These are phyloP conservation scores for Drosophila suzukii DNA, from an alignment of 1,140 invertebrate species.

Conservation along the genomic window DNA sequence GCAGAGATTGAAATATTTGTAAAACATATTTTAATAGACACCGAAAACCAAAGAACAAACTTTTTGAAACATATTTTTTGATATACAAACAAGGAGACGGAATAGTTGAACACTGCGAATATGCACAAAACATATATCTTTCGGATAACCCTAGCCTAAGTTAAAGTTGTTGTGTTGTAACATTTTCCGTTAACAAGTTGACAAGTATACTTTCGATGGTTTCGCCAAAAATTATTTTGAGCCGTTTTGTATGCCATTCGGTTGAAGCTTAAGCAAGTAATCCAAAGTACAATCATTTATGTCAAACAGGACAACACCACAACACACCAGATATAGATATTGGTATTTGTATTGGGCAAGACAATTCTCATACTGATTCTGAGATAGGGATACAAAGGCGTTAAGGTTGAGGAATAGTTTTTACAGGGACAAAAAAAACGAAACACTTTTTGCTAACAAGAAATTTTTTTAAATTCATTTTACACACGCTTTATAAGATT, in stretches of 20 bases:
- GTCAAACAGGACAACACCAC: slow-evolving; percentile 77
- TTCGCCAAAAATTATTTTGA: slow-evolving; percentile 62
- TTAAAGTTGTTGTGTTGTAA: slow-evolving; percentile 56
- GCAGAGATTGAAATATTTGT: slow-evolving; percentile 67
- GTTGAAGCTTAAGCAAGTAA: slow-evolving; percentile 77
- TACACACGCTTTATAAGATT: slow-evolving; percentile 57
- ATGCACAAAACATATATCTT: slow-evolving; percentile 66
- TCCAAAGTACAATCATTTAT: slow-evolving; percentile 82
- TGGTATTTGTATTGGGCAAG: slow-evolving; percentile 4
- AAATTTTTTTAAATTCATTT: slow-evolving; percentile 69
- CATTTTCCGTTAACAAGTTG: slow-evolving; percentile 22
- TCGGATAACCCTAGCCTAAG: slow-evolving; percentile 72
- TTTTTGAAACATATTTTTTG: slow-evolving; percentile 78
- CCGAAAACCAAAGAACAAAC: slow-evolving; percentile 47
- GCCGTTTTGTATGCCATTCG: slow-evolving; percentile 58
- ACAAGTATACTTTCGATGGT: slow-evolving; percentile 67
- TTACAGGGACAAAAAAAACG: slow-evolving; percentile 64
- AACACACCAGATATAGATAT: slow-evolving; percentile 27
- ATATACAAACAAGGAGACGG: slow-evolving; percentile 35
- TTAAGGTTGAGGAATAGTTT: slow-evolving; percentile 33
- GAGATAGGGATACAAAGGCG: slow-evolving; percentile 16
- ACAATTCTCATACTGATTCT: neutral
- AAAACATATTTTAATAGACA: slow-evolving; percentile 79
- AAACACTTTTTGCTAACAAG: slow-evolving; percentile 68
- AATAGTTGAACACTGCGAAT: slow-evolving; percentile 41